Base-by-base conservation (phyloP, 2,113 vertebrate species). In the Mormyrus lacerda region DNA sequence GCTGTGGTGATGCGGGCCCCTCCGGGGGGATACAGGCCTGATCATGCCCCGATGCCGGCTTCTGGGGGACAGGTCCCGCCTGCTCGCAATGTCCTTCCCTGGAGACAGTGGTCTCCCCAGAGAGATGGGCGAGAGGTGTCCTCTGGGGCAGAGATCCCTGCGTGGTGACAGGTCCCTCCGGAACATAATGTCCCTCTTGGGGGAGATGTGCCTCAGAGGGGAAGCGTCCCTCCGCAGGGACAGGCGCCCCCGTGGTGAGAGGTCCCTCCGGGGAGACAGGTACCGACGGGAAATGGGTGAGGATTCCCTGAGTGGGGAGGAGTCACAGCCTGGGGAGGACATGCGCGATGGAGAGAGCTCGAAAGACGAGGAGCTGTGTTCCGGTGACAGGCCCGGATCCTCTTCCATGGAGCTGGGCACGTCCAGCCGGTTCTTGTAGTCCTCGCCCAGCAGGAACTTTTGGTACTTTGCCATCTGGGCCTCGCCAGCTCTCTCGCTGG, bases 61-160 rank as follows among this genome's bases (percentile, higher is more conserved):
- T 92, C 98, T 95, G 3, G 98, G 98, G 89, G 98, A 99, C 76
- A 99, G 93, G 89, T 99, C 98, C 86, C 98, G 97, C 93, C 96
- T 96, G 87, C 93, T 85, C 3, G 95, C 94, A 0, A 94, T 92
- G 47, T 99, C 97, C 93, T 96, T 95, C 90, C 96, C 94, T 0
- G 98, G 97, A 90, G 98, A 99, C 51, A 96, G 89, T 44, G 97
- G 97, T 89, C 97, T 95, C 85, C 35, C 65, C 93, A 94, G 93
- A 61, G 95, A 95, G 21, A 94, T 92, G 83, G 95, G 93, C 0
- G 94, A 95, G n/a, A 95, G 92, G 90, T 94, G 95, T 4, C 94
- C 91, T 89, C 90, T 88, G 21, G 90, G 82, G 7, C 87, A 90
- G 1, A 90, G 87, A 55, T 90, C 90, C 47, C 90, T 84, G 10